Conservation (phyloP, 2,888 invertebrate genomes). For the Temnothorax unifasciatus region DNA sequence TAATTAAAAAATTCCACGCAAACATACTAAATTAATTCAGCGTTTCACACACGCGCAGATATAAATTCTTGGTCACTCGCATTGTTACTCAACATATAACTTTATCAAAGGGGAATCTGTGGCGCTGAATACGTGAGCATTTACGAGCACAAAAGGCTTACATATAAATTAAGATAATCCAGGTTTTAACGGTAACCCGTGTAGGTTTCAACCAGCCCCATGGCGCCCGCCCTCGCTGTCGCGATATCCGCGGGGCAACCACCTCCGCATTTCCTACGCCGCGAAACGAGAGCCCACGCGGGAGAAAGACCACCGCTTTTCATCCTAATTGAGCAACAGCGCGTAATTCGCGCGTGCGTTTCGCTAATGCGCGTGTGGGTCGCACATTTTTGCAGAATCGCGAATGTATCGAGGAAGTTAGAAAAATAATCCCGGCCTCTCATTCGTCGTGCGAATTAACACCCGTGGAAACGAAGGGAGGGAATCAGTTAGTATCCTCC, state of each 20-base stretch:
- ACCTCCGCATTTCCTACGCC: constrained; percentile 60
- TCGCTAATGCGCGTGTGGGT: constrained; percentile 50
- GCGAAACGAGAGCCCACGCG: constrained; percentile 35
- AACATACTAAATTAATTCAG: neutral
- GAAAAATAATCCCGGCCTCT: constrained; percentile 62
- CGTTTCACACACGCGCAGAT: neutral
- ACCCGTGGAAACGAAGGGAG: constrained; percentile 52
- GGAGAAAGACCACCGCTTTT: constrained; percentile 55
- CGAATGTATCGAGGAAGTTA: constrained; percentile 58
- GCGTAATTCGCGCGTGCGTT: constrained; percentile 67
- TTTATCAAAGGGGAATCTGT: neutral
- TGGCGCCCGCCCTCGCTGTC: constrained; percentile 22
- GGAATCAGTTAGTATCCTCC: constrained; percentile 24
- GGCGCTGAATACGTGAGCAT: constrained; percentile 5
- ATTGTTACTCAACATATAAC: neutral
- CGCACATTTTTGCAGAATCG: constrained; percentile 69
- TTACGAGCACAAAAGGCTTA: constrained; percentile 6
- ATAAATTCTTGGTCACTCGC: neutral
- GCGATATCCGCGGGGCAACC: constrained; percentile 21
- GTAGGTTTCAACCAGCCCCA: constrained; percentile 38
- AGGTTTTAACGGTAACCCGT: constrained; percentile 24
- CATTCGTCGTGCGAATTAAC: constrained; percentile 71
- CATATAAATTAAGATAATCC: constrained; percentile 39
- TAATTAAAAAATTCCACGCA: neutral
- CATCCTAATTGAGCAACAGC: constrained; percentile 69